phyloP scores from a whole-genome alignment of 2,113 vertebrate genomes.

The Prolemur simus region DNA sequence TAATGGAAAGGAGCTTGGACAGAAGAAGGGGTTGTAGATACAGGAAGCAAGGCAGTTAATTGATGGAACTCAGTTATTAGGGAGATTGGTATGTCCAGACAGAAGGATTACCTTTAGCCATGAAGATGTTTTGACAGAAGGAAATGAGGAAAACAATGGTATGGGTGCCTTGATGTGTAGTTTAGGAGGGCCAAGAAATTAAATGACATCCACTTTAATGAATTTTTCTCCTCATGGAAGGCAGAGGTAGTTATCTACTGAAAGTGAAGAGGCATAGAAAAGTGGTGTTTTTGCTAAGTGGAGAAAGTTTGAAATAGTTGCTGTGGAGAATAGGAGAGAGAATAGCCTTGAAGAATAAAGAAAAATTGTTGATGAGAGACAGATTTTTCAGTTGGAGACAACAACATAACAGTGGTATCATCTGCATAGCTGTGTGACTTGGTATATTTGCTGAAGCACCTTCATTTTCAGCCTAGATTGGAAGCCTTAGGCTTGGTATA shows the following conservation, averaged over 20 bases:
- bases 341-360: not conserved
- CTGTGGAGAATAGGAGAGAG: not conserved
- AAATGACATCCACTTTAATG: not conserved
- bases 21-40: not conserved
- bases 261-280: not conserved
- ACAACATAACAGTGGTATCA: not conserved
- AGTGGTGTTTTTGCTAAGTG: not conserved
- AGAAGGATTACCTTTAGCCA: not conserved
- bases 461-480: not conserved
- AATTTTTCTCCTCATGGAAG: not conserved
- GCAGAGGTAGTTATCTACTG: not conserved
- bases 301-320: not conserved
- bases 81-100: not conserved
- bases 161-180: not conserved
- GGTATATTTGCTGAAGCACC: not conserved
- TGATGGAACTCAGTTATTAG: not conserved
- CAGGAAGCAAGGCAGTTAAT: not conserved
- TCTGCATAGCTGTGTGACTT: not conserved
- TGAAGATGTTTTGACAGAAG: not conserved
- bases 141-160: not conserved
- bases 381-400: not conserved
- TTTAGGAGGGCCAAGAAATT: not conserved
- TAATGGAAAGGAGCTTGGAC: not conserved
- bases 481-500: not conserved
- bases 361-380: not conserved